These are phyloP conservation scores for Amphiprion clarkii DNA, from an alignment of 2,797 vertebrate species.

Conservation along the genomic window DNA sequence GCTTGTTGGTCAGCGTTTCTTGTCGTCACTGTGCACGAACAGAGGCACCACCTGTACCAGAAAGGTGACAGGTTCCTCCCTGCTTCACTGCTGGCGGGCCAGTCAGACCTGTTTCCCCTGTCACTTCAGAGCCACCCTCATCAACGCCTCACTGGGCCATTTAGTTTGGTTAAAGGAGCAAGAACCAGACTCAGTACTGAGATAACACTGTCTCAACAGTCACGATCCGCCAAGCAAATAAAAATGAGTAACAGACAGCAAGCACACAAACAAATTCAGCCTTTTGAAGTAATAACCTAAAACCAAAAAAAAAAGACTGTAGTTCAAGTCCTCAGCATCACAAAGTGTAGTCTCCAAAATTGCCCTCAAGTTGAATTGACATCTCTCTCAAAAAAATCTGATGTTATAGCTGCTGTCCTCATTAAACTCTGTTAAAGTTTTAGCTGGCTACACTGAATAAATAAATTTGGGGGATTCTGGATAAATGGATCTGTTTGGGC, in stretches of 20 bases:
- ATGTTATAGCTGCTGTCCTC: too few relatives aligned
- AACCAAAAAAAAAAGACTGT: too few relatives aligned
- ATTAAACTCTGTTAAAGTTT: too few relatives aligned
- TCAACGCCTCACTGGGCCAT: slow-evolving; percentile 36
- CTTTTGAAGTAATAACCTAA: background rate
- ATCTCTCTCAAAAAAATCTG: too few relatives aligned
- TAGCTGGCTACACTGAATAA: too few relatives aligned
- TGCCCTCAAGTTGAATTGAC: too few relatives aligned
- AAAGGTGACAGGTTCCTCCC: slow-evolving; percentile 41
- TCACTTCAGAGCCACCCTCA: slow-evolving; percentile 50
- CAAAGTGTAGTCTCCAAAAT: background rate
- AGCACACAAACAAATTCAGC: background rate
- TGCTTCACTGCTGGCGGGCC: slow-evolving; percentile 49
- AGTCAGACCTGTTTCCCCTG: slow-evolving; percentile 74
- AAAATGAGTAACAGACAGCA: background rate
- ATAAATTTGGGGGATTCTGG: too few relatives aligned
- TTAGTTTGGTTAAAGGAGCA: slow-evolving; percentile 27
- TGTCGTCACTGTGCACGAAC: slow-evolving; percentile 27
- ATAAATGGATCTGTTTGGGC: too few relatives aligned
- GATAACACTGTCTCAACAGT: background rate
- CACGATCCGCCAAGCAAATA: background rate
- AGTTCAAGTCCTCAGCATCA: background rate
- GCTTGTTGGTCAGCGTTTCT: slow-evolving; percentile 7
- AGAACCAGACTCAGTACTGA: slow-evolving; percentile 12
- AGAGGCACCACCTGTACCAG: slow-evolving; percentile 28